Evolutionary conservation across 2,113 vertebrate genomes (phyloP), one percentile per base, ranked within the genome.

Genomic region (Phylloscopus trochiloides): DNA sequence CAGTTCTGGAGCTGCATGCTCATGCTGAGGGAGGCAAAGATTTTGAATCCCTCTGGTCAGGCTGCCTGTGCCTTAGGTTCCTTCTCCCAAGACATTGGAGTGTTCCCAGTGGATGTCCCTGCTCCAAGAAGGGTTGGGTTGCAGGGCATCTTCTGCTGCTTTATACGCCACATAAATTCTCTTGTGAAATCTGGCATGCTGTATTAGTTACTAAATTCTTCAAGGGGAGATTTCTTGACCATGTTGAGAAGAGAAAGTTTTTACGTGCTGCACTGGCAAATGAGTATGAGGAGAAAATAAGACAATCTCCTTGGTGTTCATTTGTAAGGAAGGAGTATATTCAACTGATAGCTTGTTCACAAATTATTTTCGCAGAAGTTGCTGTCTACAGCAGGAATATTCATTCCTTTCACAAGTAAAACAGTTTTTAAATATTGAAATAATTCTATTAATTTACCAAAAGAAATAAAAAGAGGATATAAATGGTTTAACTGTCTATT

Each of bases 351-450:
- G 20, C 36, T 65, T 73, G 21, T 73, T 91, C 54, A 25, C 54
- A 94, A 86, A 76, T 79, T 83, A 50, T 74, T 96, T 91, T 92
- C 36, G 73, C 50, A 91, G 50, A 87, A 82, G 52, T 54, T 88
- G 47, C 47, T 92, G 31, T 76, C 50, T 66, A 32, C 24, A 62
- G 29, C 62, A 76, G 36, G n/a, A 76, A 36, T 86, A 66, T 16
- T 32, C 36, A 28, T 66, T 86, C n/a, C 63, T 96, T 90, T 91
- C 34, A 83, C 9, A 70, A 92, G n/a, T 36, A 42, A 20, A 38
- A 66, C 25, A 47, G 24, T 25, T 88, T 88, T 81, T 90, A 12
- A 87, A 73, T 68, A 68, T 72, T 61, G 72, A 89, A 89, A 92
- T 85, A 73, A 54, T 93, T 92, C 32, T 88, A 61, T 78, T 79